Percentiles rank a stretch among this genome's conserved stretches.
phyloP scores from a whole-genome alignment of 23 tunicate species.

The Ascidia mentula region DNA sequence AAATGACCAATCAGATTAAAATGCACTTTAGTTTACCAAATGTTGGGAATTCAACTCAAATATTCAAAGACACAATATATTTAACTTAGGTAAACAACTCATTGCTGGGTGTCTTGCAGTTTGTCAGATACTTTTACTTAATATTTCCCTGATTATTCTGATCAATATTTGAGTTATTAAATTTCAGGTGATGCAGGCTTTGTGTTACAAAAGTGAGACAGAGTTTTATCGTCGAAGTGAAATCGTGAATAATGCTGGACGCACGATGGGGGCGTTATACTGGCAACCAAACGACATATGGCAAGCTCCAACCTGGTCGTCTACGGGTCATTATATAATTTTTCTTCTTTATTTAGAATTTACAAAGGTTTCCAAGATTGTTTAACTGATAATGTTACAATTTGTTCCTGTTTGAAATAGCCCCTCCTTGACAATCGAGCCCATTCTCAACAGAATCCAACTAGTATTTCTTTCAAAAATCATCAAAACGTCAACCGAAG shows the following conservation, averaged over 20 bases:
- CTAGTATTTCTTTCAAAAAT: no score
- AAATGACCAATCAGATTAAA: conserved; percentile 61
- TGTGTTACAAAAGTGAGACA: conserved; percentile 84
- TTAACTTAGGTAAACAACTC: conserved; percentile 89
- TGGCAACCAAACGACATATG: conserved; percentile 98
- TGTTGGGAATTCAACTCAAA: conserved; percentile 10
- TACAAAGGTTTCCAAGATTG: no score
- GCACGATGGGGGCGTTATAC: conserved; percentile 98
- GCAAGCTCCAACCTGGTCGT: conserved; percentile 97
- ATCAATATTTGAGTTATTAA: not conserved
- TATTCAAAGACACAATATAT: conserved; percentile 51
- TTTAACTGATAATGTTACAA: no score
- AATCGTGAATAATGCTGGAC: conserved; percentile 63
- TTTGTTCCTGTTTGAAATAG: no score
- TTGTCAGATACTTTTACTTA: no score
- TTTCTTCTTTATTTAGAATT: no score
- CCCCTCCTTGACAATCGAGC: no score
- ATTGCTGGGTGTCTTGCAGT: no score
- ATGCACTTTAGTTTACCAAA: conserved; percentile 62
- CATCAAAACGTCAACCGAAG: no score
- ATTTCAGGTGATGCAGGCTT: conserved; percentile 79
- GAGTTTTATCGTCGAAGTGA: conserved; percentile 84
- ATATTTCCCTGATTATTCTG: no score
- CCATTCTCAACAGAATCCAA: no score
- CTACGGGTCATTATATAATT: no score